Conservation (phyloP, 1,140 invertebrate species). For the Drosophila arawakana region DNA sequence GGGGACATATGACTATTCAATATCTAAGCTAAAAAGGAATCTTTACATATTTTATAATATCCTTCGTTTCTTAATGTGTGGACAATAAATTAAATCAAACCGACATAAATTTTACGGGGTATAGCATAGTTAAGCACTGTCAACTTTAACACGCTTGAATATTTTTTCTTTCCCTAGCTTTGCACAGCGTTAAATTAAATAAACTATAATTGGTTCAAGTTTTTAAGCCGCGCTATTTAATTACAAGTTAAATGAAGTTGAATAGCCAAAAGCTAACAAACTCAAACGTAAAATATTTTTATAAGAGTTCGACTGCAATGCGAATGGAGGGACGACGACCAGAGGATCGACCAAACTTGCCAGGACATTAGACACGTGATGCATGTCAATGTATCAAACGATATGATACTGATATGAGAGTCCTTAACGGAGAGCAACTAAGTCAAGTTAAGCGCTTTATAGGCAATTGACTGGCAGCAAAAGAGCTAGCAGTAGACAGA, state of each 20-base stretch:
- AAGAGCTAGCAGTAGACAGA: constrained; percentile 2
- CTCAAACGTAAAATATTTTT: constrained; percentile 31
- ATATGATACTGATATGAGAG: constrained; percentile 26
- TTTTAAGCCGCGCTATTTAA: constrained; percentile 66
- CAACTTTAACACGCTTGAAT: neutral
- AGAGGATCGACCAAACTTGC: constrained; percentile 13
- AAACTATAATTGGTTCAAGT: constrained; percentile 79
- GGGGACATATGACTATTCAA: too few species aligned
- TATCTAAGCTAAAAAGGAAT: too few species aligned
- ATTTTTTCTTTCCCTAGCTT: constrained; percentile 14
- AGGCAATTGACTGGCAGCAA: constrained; percentile 57
- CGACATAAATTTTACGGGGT: neutral
- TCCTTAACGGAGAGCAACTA: constrained; percentile 4
- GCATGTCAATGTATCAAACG: constrained; percentile 39
- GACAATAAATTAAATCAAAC: too few species aligned
- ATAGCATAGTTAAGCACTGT: neutral
- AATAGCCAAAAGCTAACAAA: constrained; percentile 51
- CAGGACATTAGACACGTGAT: constrained; percentile 42
- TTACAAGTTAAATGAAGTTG: constrained; percentile 71
- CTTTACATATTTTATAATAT: too few species aligned
- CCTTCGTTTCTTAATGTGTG: too few species aligned
- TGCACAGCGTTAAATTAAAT: constrained; percentile 61
- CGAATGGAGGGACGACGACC: neutral
- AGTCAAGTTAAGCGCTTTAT: constrained; percentile 40
- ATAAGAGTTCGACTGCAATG: neutral